Evolutionary conservation across 2,797 vertebrate genomes (phyloP), one percentile per base, ranked within the genome.

Genomic region (Tarsius wallacei): DNA sequence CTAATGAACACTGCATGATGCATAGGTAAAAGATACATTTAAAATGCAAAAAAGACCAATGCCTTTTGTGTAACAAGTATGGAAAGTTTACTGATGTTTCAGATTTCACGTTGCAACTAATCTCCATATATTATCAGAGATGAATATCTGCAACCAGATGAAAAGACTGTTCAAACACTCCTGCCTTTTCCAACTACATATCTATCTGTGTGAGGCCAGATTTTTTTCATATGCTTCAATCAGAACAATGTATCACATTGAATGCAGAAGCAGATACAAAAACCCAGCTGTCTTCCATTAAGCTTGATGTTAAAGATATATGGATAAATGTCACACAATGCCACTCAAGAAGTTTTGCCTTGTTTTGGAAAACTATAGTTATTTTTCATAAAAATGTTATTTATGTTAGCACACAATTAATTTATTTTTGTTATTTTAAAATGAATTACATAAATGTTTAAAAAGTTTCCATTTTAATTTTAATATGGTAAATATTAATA

Each of bases 401-500:
- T 80, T 91, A 49, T 87, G 55, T 15, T 71, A 57, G 68, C 6
- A 8, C 73, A 22, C 19, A 68, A 61, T 89, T 11, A 68, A 74
- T 47, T 88, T n/a, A 63, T 63, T 90, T 93, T 81, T 95, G 31
- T 95, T 88, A 74, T 94, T 82, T 96, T 90, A 19, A 87, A 92
- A 78, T 47, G 13, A 94, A 73, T 90, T 86, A 88, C 83, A 84
- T 26, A 14, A 42, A 42, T 42, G 47, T 93, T 94, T 42, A 42
- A 33, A 53, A 26, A 26, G 31, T 63, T 87, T 74, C 36, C 85
- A 15, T 76, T 94, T 88, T 87, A 24, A 28, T 66, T 97, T 81
- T 81, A 70, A 53, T 73, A 14, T 68, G 85, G 5, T 84, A 82
- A 49, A 33, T 74, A 64, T 49, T 84, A 59, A 19, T 53, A 84